Evolutionary conservation across 2,888 invertebrate genomes (phyloP), one percentile per base, ranked within the genome.

Genomic region (Drosophila neutralis): DNA sequence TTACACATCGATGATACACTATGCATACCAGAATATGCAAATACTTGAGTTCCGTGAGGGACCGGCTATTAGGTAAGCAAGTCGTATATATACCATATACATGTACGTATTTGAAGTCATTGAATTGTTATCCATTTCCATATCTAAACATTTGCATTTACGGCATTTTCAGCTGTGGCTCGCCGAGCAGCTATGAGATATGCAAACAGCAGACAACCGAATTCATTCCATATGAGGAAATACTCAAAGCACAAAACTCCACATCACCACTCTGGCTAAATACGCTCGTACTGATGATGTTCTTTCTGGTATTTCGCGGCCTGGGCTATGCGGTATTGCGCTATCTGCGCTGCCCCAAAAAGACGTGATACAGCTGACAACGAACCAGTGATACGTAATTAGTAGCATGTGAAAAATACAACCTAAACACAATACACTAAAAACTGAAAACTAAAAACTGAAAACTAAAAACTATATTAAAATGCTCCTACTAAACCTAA

Each of bases 11-110:
- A 95, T 96, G 95, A 95, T 96, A 60, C 96, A 96, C 92, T 97
- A 97, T 92, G 96, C 96, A 68, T 97, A 96, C 93, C 95, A 96
- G 90, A 96, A 96, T 92, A 96, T 96, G 96, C 96, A 96, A 92
- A 96, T 96, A 78, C 94, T 97, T 51, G 96, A 97, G 91, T 96
- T 96, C 89, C 94, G 94, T 72, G 94, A 95, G 91, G 96, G 96
- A 81, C 94, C 95, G 76, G 94, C 95, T 52, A 95, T 96, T 79
- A 92, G 93, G 96, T 97, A 94, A 94, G 95, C 60, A 21, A 21
- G 3, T 27, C 27, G 5, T 49, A 49, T 11, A 21, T 42, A 42
- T 45, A 21, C n/a, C 8, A 48, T 13, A 45, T 18, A 15, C 2
- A 15, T 24, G 6, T 21, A 15, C 18, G 18, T 24, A 35, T 27